A percentile compares a stretch with the other conserved stretches of the same genome.
Conservation (phyloP, 2,888 invertebrate genomes). For the Psylliodes chrysocephalus region DNA sequence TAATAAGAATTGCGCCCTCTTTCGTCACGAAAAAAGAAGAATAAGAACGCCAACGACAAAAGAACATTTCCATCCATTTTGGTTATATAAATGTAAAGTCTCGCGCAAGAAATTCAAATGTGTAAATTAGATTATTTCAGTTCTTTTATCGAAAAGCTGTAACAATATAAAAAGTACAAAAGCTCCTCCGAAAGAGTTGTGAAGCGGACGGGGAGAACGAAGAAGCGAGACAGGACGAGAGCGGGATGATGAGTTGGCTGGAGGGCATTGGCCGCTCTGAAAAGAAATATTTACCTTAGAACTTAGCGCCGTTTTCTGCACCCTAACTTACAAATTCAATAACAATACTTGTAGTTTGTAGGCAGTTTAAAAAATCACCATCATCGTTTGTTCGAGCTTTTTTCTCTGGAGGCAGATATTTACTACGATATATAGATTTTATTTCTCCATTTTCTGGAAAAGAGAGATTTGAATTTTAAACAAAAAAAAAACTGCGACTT, state of each 20-base stretch:
- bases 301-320: slow-evolving; percentile 51
- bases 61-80: slow-evolving; percentile 62
- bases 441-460: too few species aligned
- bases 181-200: slow-evolving; percentile 58
- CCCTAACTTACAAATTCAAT: slow-evolving; percentile 52
- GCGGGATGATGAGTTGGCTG: slow-evolving; percentile 2
- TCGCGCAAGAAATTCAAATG: slow-evolving; percentile 63
- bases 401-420: too few species aligned
- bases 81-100: slow-evolving; percentile 63
- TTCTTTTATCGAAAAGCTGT: slow-evolving; percentile 61
- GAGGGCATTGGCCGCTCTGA: slow-evolving; percentile 48
- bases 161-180: slow-evolving; percentile 61
- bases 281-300: slow-evolving; percentile 57
- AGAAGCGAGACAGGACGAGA: slow-evolving; percentile 35
- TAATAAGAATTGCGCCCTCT: slow-evolving; percentile 56
- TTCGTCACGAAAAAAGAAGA: slow-evolving; percentile 57
- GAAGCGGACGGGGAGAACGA: slow-evolving; percentile 42
- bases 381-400: background rate
- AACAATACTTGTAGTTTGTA: slow-evolving; percentile 45
- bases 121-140: slow-evolving; percentile 64
- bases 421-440: too few species aligned
- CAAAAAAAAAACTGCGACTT: too few species aligned
- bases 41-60: slow-evolving; percentile 59
- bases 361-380: background rate
- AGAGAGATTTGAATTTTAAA: too few species aligned